phyloP scores from a whole-genome alignment of 2,888 invertebrate species.

The Pyrochroa serraticornis region DNA sequence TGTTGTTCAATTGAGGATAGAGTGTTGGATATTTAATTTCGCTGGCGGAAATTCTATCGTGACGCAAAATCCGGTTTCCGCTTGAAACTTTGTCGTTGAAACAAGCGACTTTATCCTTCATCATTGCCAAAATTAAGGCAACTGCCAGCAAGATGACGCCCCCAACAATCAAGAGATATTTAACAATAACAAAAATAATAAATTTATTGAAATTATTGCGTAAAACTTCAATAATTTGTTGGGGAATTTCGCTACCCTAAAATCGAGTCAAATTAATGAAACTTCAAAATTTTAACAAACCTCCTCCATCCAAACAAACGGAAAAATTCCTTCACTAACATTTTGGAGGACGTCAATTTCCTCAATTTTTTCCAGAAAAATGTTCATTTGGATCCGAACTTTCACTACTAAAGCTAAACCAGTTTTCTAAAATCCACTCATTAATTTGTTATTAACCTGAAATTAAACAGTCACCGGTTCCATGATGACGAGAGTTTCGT shows the following conservation, averaged over 20 bases:
- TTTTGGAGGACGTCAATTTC: slow-evolving; percentile 58
- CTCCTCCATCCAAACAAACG: slow-evolving; percentile 67
- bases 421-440: slow-evolving; percentile 55
- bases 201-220: slow-evolving; percentile 11
- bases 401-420: slow-evolving; percentile 62
- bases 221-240: slow-evolving; percentile 12
- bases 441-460: slow-evolving; percentile 1
- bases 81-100: not conserved
- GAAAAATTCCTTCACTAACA: slow-evolving; percentile 63
- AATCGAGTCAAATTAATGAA: slow-evolving; percentile 1
- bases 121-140: slow-evolving; percentile 12
- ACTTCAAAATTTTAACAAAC: slow-evolving; percentile 47
- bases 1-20: no score
- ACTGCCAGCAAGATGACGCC: not conserved
- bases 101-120: slow-evolving; percentile 14
- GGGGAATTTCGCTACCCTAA: slow-evolving; percentile 39
- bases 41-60: no score
- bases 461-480: slow-evolving; percentile 18
- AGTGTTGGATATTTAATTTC: no score
- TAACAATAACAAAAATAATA: slow-evolving; percentile 5
- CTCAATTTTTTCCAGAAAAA: slow-evolving; percentile 59
- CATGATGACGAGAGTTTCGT: slow-evolving; percentile 54
- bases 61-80: no score
- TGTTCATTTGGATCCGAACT: slow-evolving; percentile 64
- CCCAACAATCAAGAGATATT: slow-evolving; percentile 5